A percentile compares a stretch with the other conserved stretches of the same genome.
These are phyloP conservation scores for Kryptolebias marmoratus DNA, from an alignment of 2,113 vertebrate species.

Conservation along the genomic window DNA sequence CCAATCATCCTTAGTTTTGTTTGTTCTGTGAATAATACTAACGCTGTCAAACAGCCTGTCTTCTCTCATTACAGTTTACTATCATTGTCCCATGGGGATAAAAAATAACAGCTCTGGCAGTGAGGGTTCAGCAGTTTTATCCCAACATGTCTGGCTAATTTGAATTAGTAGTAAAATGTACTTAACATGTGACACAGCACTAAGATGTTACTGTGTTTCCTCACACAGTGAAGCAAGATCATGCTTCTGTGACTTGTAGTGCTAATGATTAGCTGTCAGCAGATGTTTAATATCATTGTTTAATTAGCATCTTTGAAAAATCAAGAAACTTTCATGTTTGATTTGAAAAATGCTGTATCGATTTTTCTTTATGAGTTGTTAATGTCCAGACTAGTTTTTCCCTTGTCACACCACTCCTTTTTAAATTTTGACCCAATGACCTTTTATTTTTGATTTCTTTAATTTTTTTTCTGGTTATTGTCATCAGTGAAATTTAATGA, in stretches of 20 bases:
- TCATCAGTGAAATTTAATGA: not conserved
- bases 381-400: not conserved
- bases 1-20: not conserved
- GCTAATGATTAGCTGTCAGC: not conserved
- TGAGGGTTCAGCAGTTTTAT: constrained; percentile 7
- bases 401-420: not conserved
- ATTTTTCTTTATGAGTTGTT: not conserved
- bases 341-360: not conserved
- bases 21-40: constrained; percentile 8
- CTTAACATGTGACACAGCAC: not conserved
- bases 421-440: not conserved
- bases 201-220: constrained; percentile 3
- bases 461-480: not conserved
- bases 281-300: not conserved
- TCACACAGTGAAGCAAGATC: constrained; percentile 3
- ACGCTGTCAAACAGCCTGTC: not conserved
- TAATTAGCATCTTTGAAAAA: not conserved
- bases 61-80: constrained; percentile 1
- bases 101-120: constrained; percentile 7
- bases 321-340: not conserved
- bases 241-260: not conserved
- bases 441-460: not conserved
- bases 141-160: constrained; percentile 14
- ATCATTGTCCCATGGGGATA: constrained; percentile 9
- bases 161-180: constrained; percentile 4